phyloP scores from a whole-genome alignment of 2,888 invertebrate species.

The Abrostola tripartita region DNA sequence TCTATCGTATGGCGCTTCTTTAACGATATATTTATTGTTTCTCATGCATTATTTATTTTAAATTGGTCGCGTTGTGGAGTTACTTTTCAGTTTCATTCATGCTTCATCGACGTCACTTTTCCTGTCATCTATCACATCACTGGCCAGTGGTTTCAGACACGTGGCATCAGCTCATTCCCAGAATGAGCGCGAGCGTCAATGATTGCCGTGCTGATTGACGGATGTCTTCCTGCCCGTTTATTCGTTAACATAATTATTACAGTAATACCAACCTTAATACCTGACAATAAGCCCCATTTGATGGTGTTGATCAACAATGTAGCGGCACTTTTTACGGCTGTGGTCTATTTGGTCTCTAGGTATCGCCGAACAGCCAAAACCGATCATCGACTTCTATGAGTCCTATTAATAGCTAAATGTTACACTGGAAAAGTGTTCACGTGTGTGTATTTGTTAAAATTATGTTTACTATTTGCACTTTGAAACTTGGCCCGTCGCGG shows the following conservation, averaged over 20 bases:
- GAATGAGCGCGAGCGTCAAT: slow-evolving; percentile 73
- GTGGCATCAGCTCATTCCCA: slow-evolving; percentile 71
- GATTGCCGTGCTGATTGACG: slow-evolving; percentile 75
- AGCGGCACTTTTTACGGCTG: slow-evolving; percentile 65
- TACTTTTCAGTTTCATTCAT: slow-evolving; percentile 55
- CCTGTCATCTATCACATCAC: slow-evolving; percentile 58
- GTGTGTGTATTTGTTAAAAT: slow-evolving; percentile 31
- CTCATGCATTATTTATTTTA: slow-evolving; percentile 49
- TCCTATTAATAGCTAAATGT: slow-evolving; percentile 57
- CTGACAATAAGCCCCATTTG: slow-evolving; percentile 54
- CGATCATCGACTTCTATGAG: slow-evolving; percentile 69
- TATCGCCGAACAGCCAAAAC: slow-evolving; percentile 69
- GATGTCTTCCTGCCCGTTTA: slow-evolving; percentile 79
- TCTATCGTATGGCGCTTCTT: slow-evolving; percentile 47
- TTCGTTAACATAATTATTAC: slow-evolving; percentile 52
- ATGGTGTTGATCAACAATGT: slow-evolving; percentile 48
- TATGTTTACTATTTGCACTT: slow-evolving; percentile 51
- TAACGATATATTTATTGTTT: slow-evolving; percentile 53
- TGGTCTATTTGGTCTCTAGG: slow-evolving; percentile 75
- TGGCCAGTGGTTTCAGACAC: slow-evolving; percentile 59
- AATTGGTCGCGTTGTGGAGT: slow-evolving; percentile 15
- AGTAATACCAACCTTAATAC: slow-evolving; percentile 61
- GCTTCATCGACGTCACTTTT: slow-evolving; percentile 56
- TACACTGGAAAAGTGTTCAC: slow-evolving; percentile 39
- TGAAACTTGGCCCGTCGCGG: slow-evolving; percentile 46